Conservation (phyloP, 2,797 vertebrate genomes). For the Pampus argenteus region DNA sequence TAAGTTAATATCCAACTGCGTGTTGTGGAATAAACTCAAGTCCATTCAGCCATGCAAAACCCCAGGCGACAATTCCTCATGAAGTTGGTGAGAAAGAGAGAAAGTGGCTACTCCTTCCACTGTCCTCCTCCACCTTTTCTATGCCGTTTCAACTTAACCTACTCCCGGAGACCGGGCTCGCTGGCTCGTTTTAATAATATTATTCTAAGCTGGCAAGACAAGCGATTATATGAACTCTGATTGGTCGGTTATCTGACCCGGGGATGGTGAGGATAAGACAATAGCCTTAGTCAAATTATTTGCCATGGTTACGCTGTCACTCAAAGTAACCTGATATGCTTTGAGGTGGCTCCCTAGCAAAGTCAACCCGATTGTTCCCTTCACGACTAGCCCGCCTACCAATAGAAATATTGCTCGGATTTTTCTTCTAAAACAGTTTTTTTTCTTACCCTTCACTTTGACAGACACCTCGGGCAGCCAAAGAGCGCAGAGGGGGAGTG, state of each 20-base stretch:
- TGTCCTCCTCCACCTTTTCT: constrained; percentile 84
- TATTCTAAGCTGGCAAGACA: constrained; percentile 99
- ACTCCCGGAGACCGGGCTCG: constrained; percentile 84
- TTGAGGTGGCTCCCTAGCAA: constrained; percentile 94
- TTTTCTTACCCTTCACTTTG: constrained; percentile 69
- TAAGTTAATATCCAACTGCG: constrained; percentile 72
- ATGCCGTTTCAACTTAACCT: constrained; percentile 85
- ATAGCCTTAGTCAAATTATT: constrained; percentile 99
- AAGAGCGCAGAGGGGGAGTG: constrained; percentile 67
- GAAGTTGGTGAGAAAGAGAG: constrained; percentile 74
- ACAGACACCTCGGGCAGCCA: constrained; percentile 84
- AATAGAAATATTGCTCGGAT: constrained; percentile 86
- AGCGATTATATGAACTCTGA: constrained; percentile 96
- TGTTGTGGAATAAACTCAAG: constrained; percentile 69
- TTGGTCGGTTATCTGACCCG: constrained; percentile 99
- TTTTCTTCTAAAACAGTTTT: constrained; percentile 73
- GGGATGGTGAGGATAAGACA: constrained; percentile 98
- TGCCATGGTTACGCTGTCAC: constrained; percentile 99
- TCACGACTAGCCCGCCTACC: constrained; percentile 86
- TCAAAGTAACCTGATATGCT: constrained; percentile 96
- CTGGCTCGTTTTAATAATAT: constrained; percentile 96
- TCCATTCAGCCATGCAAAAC: constrained; percentile 76
- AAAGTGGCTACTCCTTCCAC: constrained; percentile 78
- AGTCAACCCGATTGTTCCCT: constrained; percentile 91
- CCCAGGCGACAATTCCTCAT: constrained; percentile 77